A percentile compares a stretch with the other conserved stretches of the same genome.
Evolutionary conservation across 2,113 vertebrate species (phyloP).

Genomic region (Haemorhous mexicanus): DNA sequence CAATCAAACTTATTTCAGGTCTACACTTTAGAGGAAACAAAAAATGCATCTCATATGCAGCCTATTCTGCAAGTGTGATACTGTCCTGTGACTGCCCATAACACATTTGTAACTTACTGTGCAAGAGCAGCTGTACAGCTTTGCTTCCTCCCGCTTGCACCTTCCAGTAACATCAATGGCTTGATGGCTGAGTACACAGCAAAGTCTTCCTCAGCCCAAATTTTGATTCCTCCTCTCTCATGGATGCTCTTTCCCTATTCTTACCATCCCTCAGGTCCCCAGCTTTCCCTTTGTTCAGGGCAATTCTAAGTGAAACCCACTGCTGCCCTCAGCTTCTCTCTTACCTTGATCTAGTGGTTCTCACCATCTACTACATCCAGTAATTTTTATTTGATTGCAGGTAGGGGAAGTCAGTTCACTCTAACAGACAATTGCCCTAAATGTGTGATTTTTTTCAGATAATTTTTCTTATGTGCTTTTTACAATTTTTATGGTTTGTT

Average conservation of each 20-base stretch:
- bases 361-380: neutral
- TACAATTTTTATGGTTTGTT: neutral
- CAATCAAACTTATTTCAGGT: neutral
- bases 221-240: neutral
- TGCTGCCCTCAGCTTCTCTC: neutral
- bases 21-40: neutral
- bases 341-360: neutral
- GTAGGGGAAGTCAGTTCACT: neutral
- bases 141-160: neutral
- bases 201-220: neutral
- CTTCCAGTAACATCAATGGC: neutral
- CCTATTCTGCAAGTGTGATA: neutral
- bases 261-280: neutral
- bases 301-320: neutral
- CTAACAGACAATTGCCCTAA: neutral
- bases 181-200: neutral
- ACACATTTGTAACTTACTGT: neutral
- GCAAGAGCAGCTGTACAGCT: neutral
- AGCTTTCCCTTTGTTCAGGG: neutral
- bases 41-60: neutral
- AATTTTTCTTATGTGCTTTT: neutral
- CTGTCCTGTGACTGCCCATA: neutral
- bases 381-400: neutral
- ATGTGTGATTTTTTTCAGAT: neutral
- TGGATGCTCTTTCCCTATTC: neutral